Percentiles rank a stretch among this genome's conserved stretches.
phyloP scores from a whole-genome alignment of 2,888 invertebrate species.

The Volucella bombylans region DNA sequence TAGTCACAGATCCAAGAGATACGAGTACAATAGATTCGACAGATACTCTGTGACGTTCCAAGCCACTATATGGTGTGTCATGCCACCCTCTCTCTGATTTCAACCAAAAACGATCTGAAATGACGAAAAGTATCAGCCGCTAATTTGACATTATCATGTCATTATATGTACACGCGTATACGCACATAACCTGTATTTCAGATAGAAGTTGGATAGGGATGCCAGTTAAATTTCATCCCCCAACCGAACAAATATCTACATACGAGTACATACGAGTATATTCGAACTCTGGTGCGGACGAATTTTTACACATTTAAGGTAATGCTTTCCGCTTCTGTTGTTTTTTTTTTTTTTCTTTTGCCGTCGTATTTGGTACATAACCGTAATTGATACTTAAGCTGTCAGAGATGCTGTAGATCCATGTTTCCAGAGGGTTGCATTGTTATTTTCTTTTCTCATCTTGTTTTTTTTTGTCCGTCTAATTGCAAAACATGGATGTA shows the following conservation, averaged over 20 bases:
- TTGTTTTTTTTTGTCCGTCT: too few species aligned
- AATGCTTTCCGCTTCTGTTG: constrained; percentile 52
- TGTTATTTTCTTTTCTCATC: constrained; percentile 48
- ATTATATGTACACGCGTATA: constrained; percentile 11
- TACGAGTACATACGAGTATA: too few species aligned
- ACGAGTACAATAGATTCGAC: too few species aligned
- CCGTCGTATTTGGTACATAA: constrained; percentile 7
- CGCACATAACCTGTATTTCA: not conserved
- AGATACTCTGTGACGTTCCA: too few species aligned
- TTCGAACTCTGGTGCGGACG: not conserved
- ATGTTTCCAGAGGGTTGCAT: constrained; percentile 62
- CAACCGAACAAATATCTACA: not conserved
- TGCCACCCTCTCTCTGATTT: not conserved
- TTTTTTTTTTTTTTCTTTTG: constrained; percentile 26
- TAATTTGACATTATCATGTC: constrained; percentile 56
- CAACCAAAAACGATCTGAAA: not conserved
- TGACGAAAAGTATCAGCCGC: constrained; percentile 20
- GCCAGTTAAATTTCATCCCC: constrained; percentile 33
- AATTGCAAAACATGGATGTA: too few species aligned
- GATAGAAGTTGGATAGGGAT: not conserved
- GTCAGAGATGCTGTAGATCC: constrained; percentile 29
- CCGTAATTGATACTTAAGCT: constrained; percentile 69
- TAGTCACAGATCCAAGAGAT: too few species aligned
- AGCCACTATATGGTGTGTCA: not conserved
- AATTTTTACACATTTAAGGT: constrained; percentile 29